These are phyloP conservation scores for Nowickia ferox DNA, from an alignment of 2,888 invertebrate genomes.

Conservation along the genomic window DNA sequence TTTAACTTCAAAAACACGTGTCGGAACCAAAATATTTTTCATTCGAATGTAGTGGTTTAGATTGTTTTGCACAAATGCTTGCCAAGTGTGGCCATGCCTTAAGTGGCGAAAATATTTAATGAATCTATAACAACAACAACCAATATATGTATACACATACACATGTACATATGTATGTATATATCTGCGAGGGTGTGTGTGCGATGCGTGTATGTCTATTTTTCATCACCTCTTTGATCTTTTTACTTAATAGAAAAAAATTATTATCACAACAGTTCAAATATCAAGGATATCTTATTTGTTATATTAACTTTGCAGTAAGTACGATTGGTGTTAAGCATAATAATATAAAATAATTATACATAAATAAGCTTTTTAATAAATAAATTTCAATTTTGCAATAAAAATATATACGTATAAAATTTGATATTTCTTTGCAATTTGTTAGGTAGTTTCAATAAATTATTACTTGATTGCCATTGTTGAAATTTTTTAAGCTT, in stretches of 20 bases:
- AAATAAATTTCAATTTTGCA: slow-evolving; percentile 48
- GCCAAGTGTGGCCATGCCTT: too few relatives aligned
- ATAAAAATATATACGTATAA: slow-evolving; percentile 9
- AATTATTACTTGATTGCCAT: slow-evolving; percentile 40
- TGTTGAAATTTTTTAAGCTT: neutral
- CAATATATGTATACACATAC: neutral
- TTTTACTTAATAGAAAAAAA: neutral
- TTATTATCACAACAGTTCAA: slow-evolving; percentile 45
- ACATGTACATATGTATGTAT: neutral
- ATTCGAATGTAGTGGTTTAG: too few relatives aligned
- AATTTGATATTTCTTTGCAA: slow-evolving; percentile 1
- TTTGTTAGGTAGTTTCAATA: slow-evolving; percentile 23
- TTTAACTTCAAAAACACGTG: too few relatives aligned
- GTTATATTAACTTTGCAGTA: neutral
- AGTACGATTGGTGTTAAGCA: neutral
- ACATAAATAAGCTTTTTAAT: slow-evolving; percentile 43
- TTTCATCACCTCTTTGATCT: slow-evolving; percentile 18
- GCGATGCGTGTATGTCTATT: neutral
- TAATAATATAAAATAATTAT: slow-evolving; percentile 33
- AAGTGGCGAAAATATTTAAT: neutral
- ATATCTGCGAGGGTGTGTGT: neutral
- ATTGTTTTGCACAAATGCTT: too few relatives aligned
- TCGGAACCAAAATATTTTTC: too few relatives aligned
- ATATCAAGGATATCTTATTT: slow-evolving; percentile 58
- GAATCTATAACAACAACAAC: neutral